These are phyloP conservation scores for Eptesicus fuscus DNA, from an alignment of 2,113 vertebrate species.

Conservation along the genomic window DNA sequence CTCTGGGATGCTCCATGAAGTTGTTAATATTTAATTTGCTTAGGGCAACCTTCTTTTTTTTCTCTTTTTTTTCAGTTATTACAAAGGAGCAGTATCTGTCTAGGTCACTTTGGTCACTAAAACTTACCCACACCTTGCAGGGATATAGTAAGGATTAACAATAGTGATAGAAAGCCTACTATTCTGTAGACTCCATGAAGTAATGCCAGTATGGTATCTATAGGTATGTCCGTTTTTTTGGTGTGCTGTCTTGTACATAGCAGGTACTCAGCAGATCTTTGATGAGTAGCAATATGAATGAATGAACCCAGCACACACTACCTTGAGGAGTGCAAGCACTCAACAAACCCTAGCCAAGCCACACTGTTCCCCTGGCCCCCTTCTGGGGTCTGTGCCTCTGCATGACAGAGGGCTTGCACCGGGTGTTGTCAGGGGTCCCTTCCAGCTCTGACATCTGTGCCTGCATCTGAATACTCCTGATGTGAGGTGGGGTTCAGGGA, in stretches of 20 bases:
- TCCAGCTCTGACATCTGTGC: neutral
- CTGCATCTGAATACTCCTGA: slow-evolving; percentile 9
- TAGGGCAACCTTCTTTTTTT: neutral
- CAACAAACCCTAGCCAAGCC: neutral
- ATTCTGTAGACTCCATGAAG: neutral
- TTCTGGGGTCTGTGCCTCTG: neutral
- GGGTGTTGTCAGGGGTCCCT: neutral
- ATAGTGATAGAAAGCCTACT: neutral
- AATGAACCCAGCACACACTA: neutral
- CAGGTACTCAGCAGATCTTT: neutral
- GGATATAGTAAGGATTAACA: neutral
- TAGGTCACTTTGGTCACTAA: neutral
- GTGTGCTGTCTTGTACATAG: accelerated
- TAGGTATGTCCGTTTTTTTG: neutral
- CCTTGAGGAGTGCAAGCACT: no score
- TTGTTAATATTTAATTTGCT: neutral
- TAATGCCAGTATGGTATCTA: neutral
- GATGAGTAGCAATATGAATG: neutral
- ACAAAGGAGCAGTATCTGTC: neutral
- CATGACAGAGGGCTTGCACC: neutral
- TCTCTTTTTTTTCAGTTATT: neutral
- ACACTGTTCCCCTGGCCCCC: neutral
- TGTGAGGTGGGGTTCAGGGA: neutral
- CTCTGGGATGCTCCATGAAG: neutral
- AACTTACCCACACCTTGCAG: neutral